Percentiles rank a stretch among this genome's conserved stretches.
Conservation (phyloP, 92 coral and sea anemone species). For the Scolanthus callimorphus region DNA sequence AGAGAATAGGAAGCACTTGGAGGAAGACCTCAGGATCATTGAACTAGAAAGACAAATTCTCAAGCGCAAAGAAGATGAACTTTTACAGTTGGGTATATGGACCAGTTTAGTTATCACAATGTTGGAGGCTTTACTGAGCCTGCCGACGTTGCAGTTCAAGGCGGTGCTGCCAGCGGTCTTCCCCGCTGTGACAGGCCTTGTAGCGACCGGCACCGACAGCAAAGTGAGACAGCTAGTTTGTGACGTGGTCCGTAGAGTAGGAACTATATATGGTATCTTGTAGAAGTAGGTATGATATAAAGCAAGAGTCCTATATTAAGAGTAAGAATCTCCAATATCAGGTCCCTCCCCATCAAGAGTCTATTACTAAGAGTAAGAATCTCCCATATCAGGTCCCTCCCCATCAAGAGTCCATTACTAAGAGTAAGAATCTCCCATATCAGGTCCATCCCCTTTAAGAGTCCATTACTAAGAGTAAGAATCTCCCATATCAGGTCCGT, state of each 20-base stretch:
- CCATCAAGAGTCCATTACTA: too few species aligned
- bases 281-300: conserved; percentile 11
- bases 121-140: conserved; percentile 84
- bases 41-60: conserved; percentile 82
- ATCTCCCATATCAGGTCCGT: too few species aligned
- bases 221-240: conserved; percentile 93
- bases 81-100: conserved; percentile 91
- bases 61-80: conserved; percentile 79
- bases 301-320: too few species aligned
- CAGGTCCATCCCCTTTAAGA: too few species aligned
- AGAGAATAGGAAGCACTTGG: conserved; percentile 58
- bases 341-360: too few species aligned
- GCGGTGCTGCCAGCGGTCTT: conserved; percentile 98
- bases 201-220: conserved; percentile 86
- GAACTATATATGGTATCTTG: conserved; percentile 92
- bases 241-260: conserved; percentile 89
- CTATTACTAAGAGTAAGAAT: too few species aligned
- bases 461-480: too few species aligned
- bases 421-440: too few species aligned
- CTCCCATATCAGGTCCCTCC: too few species aligned
- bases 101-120: conserved; percentile 86
- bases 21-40: conserved; percentile 79
- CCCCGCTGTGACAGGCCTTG: conserved; percentile 93
- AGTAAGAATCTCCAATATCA: too few species aligned
- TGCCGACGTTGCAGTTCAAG: conserved; percentile 98